These are phyloP conservation scores for Turritopsis rubra DNA, from an alignment of 30 jellyfish, hydroid and myxozoan species.

Conservation along the genomic window DNA sequence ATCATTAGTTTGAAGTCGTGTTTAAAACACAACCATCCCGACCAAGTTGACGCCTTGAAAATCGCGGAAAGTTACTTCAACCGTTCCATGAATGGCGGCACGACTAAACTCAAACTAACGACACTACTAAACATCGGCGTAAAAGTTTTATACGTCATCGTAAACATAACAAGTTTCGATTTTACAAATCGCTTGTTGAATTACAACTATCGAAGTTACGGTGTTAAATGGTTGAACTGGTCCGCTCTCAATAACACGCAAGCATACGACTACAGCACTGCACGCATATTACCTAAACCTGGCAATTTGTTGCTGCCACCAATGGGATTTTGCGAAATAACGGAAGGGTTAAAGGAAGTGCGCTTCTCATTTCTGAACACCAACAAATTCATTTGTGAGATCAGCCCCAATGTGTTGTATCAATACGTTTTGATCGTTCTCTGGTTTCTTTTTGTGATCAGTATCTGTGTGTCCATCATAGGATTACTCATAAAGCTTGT, in stretches of 20 bases:
- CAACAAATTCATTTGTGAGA: conserved; percentile 27
- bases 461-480: not conserved
- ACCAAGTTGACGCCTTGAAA: not conserved
- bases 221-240: conserved; percentile 30
- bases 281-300: conserved; percentile 14
- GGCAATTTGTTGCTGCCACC: conserved; percentile 31
- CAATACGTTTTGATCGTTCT: conserved; percentile 31
- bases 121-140: conserved; percentile 14
- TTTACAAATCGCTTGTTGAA: conserved; percentile 23
- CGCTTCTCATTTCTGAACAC: not conserved
- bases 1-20: conserved; percentile 4
- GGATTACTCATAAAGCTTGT: conserved; percentile 8
- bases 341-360: conserved; percentile 26
- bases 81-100: conserved; percentile 28
- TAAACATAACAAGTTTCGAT: conserved; percentile 10
- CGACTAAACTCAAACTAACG: conserved; percentile 5
- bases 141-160: conserved; percentile 10
- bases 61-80: conserved; percentile 26
- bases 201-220: not conserved
- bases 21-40: conserved; percentile 1
- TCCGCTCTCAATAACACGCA: conserved; percentile 7
- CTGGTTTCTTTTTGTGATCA: conserved; percentile 23
- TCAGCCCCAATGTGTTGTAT: conserved; percentile 26
- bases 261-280: conserved; percentile 9
- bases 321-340: conserved; percentile 30